These are phyloP conservation scores for Argynnis bischoffii DNA, from an alignment of 2,888 invertebrate species.

Conservation along the genomic window DNA sequence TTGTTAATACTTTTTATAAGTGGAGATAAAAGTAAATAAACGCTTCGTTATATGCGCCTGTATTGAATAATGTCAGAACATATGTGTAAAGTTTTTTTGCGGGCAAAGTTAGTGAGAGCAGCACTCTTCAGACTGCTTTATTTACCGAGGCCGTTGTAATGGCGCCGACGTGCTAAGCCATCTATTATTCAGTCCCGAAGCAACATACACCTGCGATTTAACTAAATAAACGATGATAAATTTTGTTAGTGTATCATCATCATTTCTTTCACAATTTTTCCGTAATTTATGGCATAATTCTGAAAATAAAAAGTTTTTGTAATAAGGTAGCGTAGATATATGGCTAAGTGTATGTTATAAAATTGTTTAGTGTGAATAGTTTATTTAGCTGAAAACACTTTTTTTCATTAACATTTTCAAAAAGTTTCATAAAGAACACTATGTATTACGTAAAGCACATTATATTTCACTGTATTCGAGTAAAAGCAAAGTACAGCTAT, in stretches of 20 bases:
- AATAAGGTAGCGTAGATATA: not conserved
- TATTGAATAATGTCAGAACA: slow-evolving; percentile 1
- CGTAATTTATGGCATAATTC: not conserved
- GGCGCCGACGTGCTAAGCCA: slow-evolving; percentile 16
- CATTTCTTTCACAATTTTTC: slow-evolving; percentile 4
- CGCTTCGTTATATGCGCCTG: not conserved
- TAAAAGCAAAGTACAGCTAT: slow-evolving; percentile 24
- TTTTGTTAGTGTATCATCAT: slow-evolving; percentile 11
- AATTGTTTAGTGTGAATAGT: not conserved
- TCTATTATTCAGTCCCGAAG: slow-evolving; percentile 19
- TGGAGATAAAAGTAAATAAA: not conserved
- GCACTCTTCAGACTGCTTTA: slow-evolving; percentile 19
- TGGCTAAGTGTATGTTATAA: not conserved
- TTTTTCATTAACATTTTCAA: too few relatives aligned
- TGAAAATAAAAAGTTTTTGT: not conserved
- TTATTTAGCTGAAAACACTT: not conserved
- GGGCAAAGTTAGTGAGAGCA: slow-evolving; percentile 13
- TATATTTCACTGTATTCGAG: not conserved
- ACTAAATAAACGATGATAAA: slow-evolving; percentile 12
- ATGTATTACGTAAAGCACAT: slow-evolving; percentile 1
- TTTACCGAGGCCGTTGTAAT: slow-evolving; percentile 21
- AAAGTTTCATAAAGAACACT: not conserved
- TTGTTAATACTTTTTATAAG: too few relatives aligned
- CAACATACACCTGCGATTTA: slow-evolving; percentile 19
- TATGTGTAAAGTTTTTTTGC: slow-evolving; percentile 11